These are phyloP conservation scores for Eulimnadia texana DNA, from an alignment of 1,140 invertebrate genomes.

Conservation along the genomic window DNA sequence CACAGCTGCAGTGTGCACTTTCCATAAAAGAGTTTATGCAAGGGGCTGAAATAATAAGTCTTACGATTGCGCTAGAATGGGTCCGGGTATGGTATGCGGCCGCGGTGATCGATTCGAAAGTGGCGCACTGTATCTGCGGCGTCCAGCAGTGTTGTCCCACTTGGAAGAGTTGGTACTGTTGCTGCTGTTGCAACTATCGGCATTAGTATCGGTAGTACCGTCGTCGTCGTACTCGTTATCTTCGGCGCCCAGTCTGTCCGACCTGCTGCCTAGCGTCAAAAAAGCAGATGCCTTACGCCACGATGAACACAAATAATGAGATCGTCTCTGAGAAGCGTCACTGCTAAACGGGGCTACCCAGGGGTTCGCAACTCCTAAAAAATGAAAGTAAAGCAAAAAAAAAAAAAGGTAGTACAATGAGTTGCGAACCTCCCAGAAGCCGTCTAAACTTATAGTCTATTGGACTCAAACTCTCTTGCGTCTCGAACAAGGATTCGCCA, in stretches of 20 bases:
- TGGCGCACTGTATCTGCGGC: not conserved
- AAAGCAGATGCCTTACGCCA: not conserved
- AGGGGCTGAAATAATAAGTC: not conserved
- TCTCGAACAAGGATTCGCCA: not conserved
- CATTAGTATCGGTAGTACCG: not conserved
- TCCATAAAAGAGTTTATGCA: not conserved
- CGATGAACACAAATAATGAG: not conserved
- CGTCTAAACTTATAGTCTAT: not conserved
- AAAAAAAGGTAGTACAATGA: no score
- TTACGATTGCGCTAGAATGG: conserved; percentile 37
- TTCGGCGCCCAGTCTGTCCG: not conserved
- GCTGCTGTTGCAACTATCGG: not conserved
- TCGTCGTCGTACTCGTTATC: not conserved
- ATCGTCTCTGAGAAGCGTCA: not conserved
- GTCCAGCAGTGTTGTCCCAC: not conserved
- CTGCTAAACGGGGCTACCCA: not conserved
- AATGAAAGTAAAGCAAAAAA: no score
- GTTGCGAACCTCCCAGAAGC: not conserved
- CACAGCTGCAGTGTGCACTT: not conserved
- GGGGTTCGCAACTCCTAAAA: not conserved
- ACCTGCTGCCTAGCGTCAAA: not conserved
- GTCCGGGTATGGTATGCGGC: conserved; percentile 23
- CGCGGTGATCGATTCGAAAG: not conserved
- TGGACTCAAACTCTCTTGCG: not conserved
- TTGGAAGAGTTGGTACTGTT: no score